Evolutionary conservation across 92 coral and sea anemone species (phyloP).

Genomic region (Hydrozoanthus gracilis): DNA sequence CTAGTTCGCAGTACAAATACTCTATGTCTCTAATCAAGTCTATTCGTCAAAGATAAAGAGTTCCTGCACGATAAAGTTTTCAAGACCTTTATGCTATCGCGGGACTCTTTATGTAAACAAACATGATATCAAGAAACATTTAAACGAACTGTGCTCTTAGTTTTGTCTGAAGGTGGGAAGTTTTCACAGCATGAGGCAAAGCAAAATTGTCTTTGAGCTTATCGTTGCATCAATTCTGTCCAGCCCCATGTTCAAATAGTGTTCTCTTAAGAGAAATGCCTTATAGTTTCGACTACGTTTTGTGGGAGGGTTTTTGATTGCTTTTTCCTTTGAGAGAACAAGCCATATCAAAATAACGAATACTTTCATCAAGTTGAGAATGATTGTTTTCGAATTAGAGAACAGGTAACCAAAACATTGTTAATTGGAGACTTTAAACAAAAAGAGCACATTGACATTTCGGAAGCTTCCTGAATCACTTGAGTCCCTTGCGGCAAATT

Average conservation of each 20-base stretch:
- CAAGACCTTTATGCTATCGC: slow-evolving; percentile 32
- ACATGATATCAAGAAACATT: slow-evolving; percentile 51
- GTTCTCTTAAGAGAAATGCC: background rate
- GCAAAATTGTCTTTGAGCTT: slow-evolving; percentile 4
- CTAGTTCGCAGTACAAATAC: background rate
- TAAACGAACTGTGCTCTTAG: slow-evolving; percentile 39
- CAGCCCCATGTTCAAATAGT: background rate
- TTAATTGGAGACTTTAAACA: slow-evolving; percentile 68
- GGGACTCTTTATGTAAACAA: slow-evolving; percentile 34
- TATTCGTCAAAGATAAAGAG: slow-evolving; percentile 3
- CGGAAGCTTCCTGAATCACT: slow-evolving; percentile 52
- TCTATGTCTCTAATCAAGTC: background rate
- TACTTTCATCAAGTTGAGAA: slow-evolving; percentile 64
- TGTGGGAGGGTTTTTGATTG: background rate
- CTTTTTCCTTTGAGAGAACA: background rate
- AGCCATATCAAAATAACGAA: slow-evolving; percentile 66
- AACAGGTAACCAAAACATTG: slow-evolving; percentile 79
- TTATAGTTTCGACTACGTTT: background rate
- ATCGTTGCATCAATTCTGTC: background rate
- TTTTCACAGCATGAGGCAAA: slow-evolving; percentile 43
- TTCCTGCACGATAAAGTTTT: slow-evolving; percentile 16
- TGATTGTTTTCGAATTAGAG: slow-evolving; percentile 69
- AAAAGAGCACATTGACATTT: slow-evolving; percentile 65
- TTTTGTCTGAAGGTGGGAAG: slow-evolving; percentile 47
- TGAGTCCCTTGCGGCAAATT: slow-evolving; percentile 39